Conservation (phyloP, 1,140 invertebrate genomes). For the Drosophila pallidifrons region DNA sequence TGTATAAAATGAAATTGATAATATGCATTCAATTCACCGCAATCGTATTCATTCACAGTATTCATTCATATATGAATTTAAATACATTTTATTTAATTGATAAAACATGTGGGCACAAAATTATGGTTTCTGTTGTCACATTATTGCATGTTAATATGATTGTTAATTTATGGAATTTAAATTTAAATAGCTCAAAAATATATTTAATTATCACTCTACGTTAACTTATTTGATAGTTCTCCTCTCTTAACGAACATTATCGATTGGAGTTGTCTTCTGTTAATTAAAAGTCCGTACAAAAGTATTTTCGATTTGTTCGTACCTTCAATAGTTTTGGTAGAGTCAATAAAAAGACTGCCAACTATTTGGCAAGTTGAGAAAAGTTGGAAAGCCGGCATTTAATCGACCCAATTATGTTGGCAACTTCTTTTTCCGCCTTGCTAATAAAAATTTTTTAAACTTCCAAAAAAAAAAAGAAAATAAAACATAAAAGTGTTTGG, state of each 20-base stretch:
- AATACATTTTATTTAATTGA: constrained; percentile 23
- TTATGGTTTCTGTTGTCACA: constrained; percentile 3
- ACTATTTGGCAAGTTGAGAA: constrained; percentile 70
- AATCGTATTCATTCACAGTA: neutral
- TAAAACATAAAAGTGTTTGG: constrained; percentile 59
- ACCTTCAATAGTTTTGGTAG: constrained; percentile 60
- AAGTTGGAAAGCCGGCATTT: constrained; percentile 69
- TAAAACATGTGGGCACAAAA: constrained; percentile 15
- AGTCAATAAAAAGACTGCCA: constrained; percentile 72
- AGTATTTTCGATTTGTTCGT: constrained; percentile 27
- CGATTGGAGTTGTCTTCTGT: constrained; percentile 13
- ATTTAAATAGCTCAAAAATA: neutral
- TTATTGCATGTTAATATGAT: neutral
- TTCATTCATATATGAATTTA: neutral
- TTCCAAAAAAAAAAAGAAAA: constrained; percentile 13
- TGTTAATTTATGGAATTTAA: neutral
- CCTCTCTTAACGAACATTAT: constrained; percentile 3
- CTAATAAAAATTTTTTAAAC: constrained; percentile 43
- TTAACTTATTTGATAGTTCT: neutral
- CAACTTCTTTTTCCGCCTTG: constrained; percentile 54
- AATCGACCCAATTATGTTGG: constrained; percentile 75
- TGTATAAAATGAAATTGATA: constrained; percentile 13
- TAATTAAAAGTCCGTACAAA: constrained; percentile 37
- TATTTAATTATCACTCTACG: neutral
- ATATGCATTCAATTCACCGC: constrained; percentile 5